phyloP scores from a whole-genome alignment of 2,888 invertebrate species.

The Rhogogaster chlorosoma region DNA sequence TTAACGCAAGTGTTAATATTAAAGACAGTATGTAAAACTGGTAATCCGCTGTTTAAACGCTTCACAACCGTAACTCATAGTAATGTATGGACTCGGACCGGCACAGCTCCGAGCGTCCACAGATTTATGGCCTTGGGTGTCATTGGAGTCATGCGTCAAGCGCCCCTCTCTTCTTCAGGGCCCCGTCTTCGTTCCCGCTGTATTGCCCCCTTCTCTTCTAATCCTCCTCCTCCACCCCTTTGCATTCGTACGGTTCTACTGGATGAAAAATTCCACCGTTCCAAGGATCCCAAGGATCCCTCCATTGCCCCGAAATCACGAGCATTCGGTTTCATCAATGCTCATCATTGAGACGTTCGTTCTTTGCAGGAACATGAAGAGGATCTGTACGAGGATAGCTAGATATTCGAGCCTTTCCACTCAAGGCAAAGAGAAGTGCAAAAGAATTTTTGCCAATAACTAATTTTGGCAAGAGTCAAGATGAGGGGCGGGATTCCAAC shows the following conservation, averaged over 20 bases:
- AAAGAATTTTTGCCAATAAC: background rate
- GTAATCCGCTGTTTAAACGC: conserved; percentile 77
- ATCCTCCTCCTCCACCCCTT: conserved; percentile 52
- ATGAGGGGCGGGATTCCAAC: background rate
- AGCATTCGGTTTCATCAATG: background rate
- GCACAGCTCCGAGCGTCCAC: conserved; percentile 66
- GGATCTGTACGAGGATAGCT: background rate
- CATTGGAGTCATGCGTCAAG: conserved; percentile 75
- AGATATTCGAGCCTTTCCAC: background rate
- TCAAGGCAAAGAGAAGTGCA: too few species aligned
- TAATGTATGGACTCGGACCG: conserved; percentile 73
- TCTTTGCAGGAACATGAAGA: background rate
- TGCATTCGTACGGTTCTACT: conserved; percentile 1
- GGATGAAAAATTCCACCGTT: background rate
- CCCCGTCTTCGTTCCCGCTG: conserved; percentile 44
- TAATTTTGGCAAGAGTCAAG: background rate
- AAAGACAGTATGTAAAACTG: conserved; percentile 74
- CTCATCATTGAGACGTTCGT: background rate
- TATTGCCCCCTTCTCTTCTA: conserved; percentile 33
- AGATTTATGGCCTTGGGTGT: conserved; percentile 76
- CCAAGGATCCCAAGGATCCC: background rate
- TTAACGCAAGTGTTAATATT: conserved; percentile 72
- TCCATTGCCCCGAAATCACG: background rate
- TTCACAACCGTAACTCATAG: conserved; percentile 76
- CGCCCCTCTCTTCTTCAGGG: conserved; percentile 50